A percentile compares a stretch with the other conserved stretches of the same genome.
phyloP scores from a whole-genome alignment of 2,797 vertebrate genomes.

The Argyrosomus regius region DNA sequence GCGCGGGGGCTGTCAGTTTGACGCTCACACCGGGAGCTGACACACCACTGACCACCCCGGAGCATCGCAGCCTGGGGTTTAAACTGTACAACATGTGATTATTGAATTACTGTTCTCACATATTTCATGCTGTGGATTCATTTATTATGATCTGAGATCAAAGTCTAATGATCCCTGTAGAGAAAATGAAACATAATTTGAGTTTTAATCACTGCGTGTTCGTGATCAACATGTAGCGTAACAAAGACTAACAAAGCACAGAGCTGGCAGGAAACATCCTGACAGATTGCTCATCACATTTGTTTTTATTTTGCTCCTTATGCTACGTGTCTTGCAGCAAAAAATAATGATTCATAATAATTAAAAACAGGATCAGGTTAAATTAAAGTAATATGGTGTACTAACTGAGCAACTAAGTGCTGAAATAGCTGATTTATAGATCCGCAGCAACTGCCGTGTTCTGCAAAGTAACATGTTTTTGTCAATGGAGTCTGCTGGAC shows the following conservation, averaged over 20 bases:
- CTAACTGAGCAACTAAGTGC: no score
- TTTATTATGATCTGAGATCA: constrained; percentile 19
- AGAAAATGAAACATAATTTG: constrained; percentile 39
- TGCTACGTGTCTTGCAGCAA: no score
- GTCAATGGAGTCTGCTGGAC: no score
- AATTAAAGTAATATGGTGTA: no score
- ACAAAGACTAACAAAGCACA: constrained; percentile 3
- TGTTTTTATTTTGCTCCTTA: not conserved
- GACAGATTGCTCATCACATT: constrained; percentile 5
- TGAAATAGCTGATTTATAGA: no score
- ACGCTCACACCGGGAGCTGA: constrained; percentile 24
- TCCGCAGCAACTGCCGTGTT: no score
- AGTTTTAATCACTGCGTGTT: constrained; percentile 30
- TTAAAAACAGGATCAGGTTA: no score
- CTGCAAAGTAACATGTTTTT: no score
- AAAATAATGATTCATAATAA: no score
- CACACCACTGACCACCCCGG: constrained; percentile 39
- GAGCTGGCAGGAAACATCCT: constrained; percentile 16
- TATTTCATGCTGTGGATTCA: not conserved
- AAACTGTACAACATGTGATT: not conserved
- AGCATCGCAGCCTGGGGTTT: constrained; percentile 7
- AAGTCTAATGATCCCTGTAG: constrained; percentile 27
- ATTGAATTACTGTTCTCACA: constrained; percentile 13
- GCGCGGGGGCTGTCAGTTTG: constrained; percentile 21
- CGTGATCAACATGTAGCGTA: not conserved